Conservation (phyloP, 2,113 vertebrate genomes). For the Chamaea fasciata region DNA sequence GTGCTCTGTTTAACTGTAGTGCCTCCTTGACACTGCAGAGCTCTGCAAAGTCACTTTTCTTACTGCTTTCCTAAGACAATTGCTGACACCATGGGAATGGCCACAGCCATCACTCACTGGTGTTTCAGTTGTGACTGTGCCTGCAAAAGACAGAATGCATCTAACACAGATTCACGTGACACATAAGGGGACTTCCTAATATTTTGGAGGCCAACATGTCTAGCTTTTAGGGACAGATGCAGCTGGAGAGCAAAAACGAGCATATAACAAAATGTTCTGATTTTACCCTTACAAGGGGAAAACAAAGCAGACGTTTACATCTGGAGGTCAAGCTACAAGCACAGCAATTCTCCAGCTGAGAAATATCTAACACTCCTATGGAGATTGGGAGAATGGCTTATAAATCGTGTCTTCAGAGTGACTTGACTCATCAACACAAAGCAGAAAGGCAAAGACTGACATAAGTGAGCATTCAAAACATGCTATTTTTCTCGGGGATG, state of each 20-base stretch:
- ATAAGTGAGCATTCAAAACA: background rate
- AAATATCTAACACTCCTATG: background rate
- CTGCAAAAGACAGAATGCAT: background rate
- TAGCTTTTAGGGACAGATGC: background rate
- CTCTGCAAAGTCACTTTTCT: background rate
- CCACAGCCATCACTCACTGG: background rate
- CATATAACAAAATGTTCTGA: background rate
- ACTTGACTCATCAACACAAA: background rate
- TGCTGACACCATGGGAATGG: background rate
- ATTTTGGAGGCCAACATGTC: background rate
- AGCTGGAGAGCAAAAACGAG: background rate
- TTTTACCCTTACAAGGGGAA: constrained; percentile 3
- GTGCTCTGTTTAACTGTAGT: background rate
- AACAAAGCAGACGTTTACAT: constrained; percentile 26
- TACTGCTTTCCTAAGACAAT: background rate
- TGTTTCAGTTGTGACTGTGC: background rate
- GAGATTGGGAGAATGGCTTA: background rate
- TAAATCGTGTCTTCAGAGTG: background rate
- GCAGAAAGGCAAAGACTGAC: background rate
- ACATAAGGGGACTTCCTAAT: background rate
- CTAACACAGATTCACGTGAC: background rate
- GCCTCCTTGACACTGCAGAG: background rate
- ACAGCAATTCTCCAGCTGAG: background rate
- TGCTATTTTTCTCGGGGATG: background rate
- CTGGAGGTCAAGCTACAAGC: background rate